Conservation (phyloP, 1,140 invertebrate species). For the Halesus radiatus region DNA sequence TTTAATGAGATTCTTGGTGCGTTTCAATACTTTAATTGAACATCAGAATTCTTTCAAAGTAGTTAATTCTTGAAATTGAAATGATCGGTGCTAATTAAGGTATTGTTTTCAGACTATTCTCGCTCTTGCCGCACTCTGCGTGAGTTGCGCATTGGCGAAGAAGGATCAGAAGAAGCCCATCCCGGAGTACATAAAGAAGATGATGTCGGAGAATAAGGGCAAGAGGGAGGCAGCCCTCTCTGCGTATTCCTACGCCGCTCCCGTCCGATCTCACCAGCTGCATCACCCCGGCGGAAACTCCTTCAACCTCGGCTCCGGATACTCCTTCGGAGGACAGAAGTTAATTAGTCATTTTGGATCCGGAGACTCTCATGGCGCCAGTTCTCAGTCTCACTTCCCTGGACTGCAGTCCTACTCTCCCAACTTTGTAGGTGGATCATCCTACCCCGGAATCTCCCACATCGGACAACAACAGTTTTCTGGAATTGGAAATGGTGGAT, state of each 20-base stretch:
- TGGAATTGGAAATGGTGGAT: slow-evolving; percentile 6
- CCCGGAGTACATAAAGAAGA: slow-evolving; percentile 40
- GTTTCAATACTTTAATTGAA: too few species aligned
- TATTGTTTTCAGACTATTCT: slow-evolving; percentile 39
- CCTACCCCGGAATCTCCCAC: not conserved
- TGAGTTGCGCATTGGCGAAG: slow-evolving; percentile 33
- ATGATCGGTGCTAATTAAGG: too few species aligned
- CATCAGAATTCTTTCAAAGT: too few species aligned
- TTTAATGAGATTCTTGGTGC: too few species aligned
- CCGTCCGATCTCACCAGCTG: slow-evolving; percentile 36
- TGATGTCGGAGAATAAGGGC: slow-evolving; percentile 44
- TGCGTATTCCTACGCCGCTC: slow-evolving; percentile 38
- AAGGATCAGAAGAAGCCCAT: slow-evolving; percentile 46
- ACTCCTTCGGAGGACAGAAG: not conserved
- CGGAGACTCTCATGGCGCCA: slow-evolving; percentile 32
- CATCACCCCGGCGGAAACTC: slow-evolving; percentile 46
- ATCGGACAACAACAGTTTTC: not conserved
- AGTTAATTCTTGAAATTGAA: too few species aligned
- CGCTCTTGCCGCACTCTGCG: slow-evolving; percentile 32
- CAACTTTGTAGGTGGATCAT: slow-evolving; percentile 22
- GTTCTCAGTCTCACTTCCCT: slow-evolving; percentile 1
- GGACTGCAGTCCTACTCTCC: slow-evolving; percentile 2
- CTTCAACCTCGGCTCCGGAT: slow-evolving; percentile 48
- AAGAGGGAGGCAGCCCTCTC: slow-evolving; percentile 49
- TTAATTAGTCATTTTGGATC: not conserved